A percentile compares a stretch with the other conserved stretches of the same genome.
Conservation (phyloP, 1,140 invertebrate genomes). For the Adelges cooleyi region DNA sequence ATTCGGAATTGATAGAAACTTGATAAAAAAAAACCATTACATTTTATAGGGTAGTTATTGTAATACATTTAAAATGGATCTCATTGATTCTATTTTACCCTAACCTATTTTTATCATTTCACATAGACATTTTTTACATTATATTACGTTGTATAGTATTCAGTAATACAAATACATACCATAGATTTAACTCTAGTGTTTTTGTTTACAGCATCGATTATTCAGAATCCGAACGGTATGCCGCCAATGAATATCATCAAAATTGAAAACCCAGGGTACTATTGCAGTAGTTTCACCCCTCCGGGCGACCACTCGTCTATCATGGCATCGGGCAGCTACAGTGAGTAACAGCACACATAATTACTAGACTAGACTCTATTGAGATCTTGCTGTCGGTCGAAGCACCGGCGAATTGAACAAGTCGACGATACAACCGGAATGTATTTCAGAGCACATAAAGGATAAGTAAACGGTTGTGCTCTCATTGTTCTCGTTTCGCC, state of each 20-base stretch:
- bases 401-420: not conserved
- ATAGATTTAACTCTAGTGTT: no score
- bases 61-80: no score
- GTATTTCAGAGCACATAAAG: not conserved
- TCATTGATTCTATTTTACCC: no score
- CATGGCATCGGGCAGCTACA: constrained; percentile 49
- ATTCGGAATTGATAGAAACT: no score
- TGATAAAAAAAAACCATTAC: no score
- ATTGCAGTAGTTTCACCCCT: constrained; percentile 83
- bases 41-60: no score
- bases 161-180: no score
- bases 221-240: constrained; percentile 74
- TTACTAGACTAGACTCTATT: no score
- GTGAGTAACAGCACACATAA: constrained; percentile 47
- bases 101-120: no score
- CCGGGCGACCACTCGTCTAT: constrained; percentile 47
- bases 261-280: constrained; percentile 79
- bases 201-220: constrained; percentile 73
- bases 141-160: no score
- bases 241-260: constrained; percentile 73
- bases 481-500: not conserved
- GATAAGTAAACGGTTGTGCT: constrained; percentile 6
- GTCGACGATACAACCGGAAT: not conserved
- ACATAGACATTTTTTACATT: no score
- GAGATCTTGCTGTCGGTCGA: not conserved